phyloP scores from a whole-genome alignment of 2,797 vertebrate genomes.

The Serranus cabrilla region DNA sequence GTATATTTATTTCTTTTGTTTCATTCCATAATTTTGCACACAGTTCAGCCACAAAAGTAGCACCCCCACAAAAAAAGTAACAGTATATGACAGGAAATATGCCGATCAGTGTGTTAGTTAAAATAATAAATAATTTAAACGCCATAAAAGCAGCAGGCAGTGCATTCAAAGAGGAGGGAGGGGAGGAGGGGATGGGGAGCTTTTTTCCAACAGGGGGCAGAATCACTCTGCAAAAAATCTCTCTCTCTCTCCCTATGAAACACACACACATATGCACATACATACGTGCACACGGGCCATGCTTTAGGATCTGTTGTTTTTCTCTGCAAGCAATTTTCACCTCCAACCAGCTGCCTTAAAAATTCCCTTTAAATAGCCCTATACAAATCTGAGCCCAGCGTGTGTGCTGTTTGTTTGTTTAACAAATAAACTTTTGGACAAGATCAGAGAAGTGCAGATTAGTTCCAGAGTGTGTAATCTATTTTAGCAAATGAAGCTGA shows the following conservation, averaged over 20 bases:
- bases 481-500: slow-evolving; percentile 19
- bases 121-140: slow-evolving; percentile 21
- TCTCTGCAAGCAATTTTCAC: slow-evolving; percentile 56
- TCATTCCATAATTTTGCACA: neutral
- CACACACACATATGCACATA: neutral
- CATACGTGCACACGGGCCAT: neutral
- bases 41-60: neutral
- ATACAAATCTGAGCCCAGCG: slow-evolving; percentile 3
- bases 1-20: neutral
- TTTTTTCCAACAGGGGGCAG: slow-evolving; percentile 80
- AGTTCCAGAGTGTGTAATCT: slow-evolving; percentile 13
- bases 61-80: neutral
- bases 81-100: neutral
- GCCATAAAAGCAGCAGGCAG: slow-evolving; percentile 10
- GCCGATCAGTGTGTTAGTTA: neutral
- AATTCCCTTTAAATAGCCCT: slow-evolving; percentile 23
- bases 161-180: neutral
- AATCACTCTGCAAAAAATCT: slow-evolving; percentile 60
- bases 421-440: slow-evolving; percentile 34
- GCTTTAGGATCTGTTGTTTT: slow-evolving; percentile 37
- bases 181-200: neutral
- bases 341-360: slow-evolving; percentile 41
- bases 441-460: slow-evolving; percentile 21
- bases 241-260: neutral
- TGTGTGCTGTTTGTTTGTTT: slow-evolving; percentile 25